A percentile compares a stretch with the other conserved stretches of the same genome.
phyloP scores from a whole-genome alignment of 2,888 invertebrate species.

The Nephrotoma flavescens region DNA sequence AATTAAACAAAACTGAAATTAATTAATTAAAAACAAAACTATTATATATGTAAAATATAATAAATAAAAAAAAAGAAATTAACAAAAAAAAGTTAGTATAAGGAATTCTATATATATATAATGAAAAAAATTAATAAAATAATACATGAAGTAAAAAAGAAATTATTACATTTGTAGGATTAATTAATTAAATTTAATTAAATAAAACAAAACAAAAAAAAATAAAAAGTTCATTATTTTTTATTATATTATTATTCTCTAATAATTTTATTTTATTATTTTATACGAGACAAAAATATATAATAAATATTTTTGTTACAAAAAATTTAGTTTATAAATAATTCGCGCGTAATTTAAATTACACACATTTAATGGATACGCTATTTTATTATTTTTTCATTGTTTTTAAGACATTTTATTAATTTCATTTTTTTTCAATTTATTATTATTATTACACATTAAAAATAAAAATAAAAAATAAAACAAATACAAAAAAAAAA shows the following conservation, averaged over 20 bases:
- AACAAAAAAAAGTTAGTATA: not conserved
- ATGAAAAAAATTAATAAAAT: not conserved
- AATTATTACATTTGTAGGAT: not conserved
- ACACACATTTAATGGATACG: not conserved
- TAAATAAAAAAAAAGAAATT: not conserved
- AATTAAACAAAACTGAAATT: not conserved
- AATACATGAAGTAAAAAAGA: not conserved
- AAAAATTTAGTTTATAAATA: not conserved
- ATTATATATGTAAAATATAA: not conserved
- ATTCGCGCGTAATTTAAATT: not conserved
- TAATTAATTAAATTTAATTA: not conserved
- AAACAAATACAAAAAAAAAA: not conserved
- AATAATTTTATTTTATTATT: not conserved
- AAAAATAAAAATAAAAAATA: not conserved
- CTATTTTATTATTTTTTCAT: not conserved
- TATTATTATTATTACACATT: not conserved
- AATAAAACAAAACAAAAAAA: not conserved
- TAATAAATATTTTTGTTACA: not conserved
- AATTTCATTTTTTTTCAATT: not conserved
- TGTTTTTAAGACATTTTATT: not conserved
- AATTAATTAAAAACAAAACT: not conserved
- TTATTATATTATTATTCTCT: not conserved
- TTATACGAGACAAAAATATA: not conserved
- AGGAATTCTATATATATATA: not conserved
- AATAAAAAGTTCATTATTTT: not conserved